Evolutionary conservation across 2,888 invertebrate species (phyloP).

Genomic region (Nematopogon swammerdamellus): DNA sequence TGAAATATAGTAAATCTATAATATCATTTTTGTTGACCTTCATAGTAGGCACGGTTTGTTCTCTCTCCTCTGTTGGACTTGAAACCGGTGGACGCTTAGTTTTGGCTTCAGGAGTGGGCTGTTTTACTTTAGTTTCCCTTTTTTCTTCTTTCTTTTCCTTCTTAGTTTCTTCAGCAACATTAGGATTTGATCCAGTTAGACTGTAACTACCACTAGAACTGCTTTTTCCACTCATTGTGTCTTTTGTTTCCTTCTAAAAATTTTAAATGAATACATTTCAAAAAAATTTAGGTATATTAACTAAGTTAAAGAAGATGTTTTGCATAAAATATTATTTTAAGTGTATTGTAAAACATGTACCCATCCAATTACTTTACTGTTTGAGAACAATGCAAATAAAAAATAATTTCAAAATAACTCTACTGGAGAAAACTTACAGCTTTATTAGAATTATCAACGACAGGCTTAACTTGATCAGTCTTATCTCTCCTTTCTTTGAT

Average conservation of each 20-base stretch:
- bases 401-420: too few species aligned
- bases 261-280: neutral
- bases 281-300: neutral
- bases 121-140: slow-evolving; percentile 24
- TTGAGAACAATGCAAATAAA: neutral
- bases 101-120: slow-evolving; percentile 16
- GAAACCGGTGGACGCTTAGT: slow-evolving; percentile 23
- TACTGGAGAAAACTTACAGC: slow-evolving; percentile 16
- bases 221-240: slow-evolving; percentile 43
- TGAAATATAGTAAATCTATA: too few species aligned
- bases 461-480: slow-evolving; percentile 41
- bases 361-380: too few species aligned
- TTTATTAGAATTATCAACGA: slow-evolving; percentile 27
- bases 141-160: slow-evolving; percentile 20
- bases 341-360: too few species aligned
- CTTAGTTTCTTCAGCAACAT: slow-evolving; percentile 25
- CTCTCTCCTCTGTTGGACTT: slow-evolving; percentile 22
- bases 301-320: slow-evolving; percentile 6
- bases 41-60: slow-evolving; percentile 40
- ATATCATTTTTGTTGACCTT: slow-evolving; percentile 21
- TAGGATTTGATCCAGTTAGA: slow-evolving; percentile 46
- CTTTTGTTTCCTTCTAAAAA: slow-evolving; percentile 16
- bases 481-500: slow-evolving; percentile 35
- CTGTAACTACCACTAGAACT: slow-evolving; percentile 52
- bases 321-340: too few species aligned